phyloP scores from a whole-genome alignment of 2,113 vertebrate species.

The Puffinus mauretanicus region DNA sequence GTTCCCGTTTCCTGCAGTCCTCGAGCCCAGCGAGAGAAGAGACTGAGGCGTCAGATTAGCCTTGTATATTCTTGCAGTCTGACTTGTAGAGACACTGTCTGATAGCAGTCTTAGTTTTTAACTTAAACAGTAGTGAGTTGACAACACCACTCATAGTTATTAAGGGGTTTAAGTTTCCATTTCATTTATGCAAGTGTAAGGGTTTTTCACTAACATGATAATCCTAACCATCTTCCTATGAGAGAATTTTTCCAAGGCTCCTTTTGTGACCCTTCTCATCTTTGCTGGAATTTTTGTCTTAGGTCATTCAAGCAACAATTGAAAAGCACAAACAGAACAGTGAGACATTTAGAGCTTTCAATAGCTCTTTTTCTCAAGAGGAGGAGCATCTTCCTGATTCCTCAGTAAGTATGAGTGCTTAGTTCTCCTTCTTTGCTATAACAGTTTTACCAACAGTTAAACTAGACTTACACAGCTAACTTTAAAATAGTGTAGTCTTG shows the following conservation, averaged over 20 bases:
- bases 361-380: conserved; percentile 84
- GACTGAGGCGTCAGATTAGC: neutral
- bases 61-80: neutral
- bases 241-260: neutral
- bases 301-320: conserved; percentile 91
- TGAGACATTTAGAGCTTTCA: conserved; percentile 92
- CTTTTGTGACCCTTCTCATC: neutral
- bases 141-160: neutral
- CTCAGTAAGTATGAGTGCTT: conserved; percentile 75
- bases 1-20: neutral
- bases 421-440: neutral
- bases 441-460: neutral
- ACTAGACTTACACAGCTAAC: neutral
- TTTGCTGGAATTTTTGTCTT: conserved; percentile 3
- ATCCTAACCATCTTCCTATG: neutral
- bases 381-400: conserved; percentile 85
- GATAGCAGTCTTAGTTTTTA: neutral
- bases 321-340: conserved; percentile 96
- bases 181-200: neutral
- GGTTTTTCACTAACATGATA: neutral
- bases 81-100: neutral
- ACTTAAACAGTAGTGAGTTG: neutral
- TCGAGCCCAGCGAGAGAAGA: neutral
- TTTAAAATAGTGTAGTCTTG: neutral
- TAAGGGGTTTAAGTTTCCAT: neutral